Percentiles rank a stretch among this genome's conserved stretches.
Conservation (phyloP, 2,113 vertebrate species). For the Onychorhynchus coronatus region DNA sequence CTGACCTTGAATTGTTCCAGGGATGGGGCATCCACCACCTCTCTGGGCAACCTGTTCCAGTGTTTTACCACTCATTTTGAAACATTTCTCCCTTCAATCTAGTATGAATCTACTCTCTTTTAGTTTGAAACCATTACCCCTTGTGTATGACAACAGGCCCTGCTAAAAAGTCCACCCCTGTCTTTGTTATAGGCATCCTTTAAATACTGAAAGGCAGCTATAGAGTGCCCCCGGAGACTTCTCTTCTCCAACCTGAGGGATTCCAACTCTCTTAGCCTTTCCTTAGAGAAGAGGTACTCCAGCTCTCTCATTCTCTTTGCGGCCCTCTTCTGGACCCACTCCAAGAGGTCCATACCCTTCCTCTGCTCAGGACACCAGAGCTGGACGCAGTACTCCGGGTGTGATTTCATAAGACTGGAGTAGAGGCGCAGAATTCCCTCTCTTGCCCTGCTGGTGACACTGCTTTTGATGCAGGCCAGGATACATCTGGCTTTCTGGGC, state of each 20-base stretch:
- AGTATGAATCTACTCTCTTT: background rate
- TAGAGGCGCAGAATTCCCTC: background rate
- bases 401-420: background rate
- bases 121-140: background rate
- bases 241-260: background rate
- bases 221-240: no score
- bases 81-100: background rate
- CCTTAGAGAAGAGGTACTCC: fast-evolving
- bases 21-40: background rate
- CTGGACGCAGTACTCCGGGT: background rate
- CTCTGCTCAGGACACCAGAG: background rate
- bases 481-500: background rate
- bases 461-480: background rate
- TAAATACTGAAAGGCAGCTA: background rate
- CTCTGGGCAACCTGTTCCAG: background rate
- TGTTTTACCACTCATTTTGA: background rate
- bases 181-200: background rate
- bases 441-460: background rate
- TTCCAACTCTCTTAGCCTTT: background rate
- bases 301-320: fast-evolving
- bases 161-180: no score
- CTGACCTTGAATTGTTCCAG: background rate
- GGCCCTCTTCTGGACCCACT: background rate
- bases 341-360: fast-evolving
- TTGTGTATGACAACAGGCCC: background rate